Percentiles rank a stretch among this genome's conserved stretches.
Evolutionary conservation across 92 coral and sea anemone genomes (phyloP).

Genomic region (Virgularia gustaviana): DNA sequence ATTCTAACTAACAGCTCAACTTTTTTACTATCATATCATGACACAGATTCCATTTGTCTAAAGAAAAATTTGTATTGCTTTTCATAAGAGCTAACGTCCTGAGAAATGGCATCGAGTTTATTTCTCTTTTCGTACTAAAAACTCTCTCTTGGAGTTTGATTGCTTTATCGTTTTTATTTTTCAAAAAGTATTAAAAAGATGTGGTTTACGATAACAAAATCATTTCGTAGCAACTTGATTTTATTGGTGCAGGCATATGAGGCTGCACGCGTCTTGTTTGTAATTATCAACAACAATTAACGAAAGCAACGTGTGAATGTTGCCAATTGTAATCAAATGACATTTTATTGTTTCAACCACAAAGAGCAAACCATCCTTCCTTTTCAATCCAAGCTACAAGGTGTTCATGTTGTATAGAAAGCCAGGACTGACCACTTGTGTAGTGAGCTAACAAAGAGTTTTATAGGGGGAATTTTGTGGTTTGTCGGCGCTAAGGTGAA

Average conservation of each 20-base stretch:
- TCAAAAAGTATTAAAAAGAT: no score
- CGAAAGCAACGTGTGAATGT: slow-evolving; percentile 6
- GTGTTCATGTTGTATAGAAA: neutral
- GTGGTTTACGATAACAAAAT: no score
- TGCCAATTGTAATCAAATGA: slow-evolving; percentile 22
- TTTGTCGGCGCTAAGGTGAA: neutral
- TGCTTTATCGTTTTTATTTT: no score
- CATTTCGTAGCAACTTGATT: no score
- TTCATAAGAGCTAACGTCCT: neutral
- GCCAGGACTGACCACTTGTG: neutral
- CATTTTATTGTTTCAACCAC: slow-evolving; percentile 24
- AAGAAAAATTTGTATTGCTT: neutral
- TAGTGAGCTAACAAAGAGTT: neutral
- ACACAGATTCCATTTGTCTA: neutral
- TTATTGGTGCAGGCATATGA: no score
- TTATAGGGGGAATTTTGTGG: neutral
- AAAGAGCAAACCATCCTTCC: neutral
- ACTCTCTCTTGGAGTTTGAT: no score
- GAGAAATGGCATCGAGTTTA: no score
- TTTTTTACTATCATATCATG: no score
- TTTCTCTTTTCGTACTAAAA: no score
- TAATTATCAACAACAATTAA: neutral
- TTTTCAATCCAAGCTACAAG: neutral
- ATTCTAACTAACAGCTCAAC: no score
- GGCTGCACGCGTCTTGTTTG: neutral